A percentile compares a stretch with the other conserved stretches of the same genome.
Evolutionary conservation across 2,113 vertebrate genomes (phyloP).

Genomic region (Oncorhynchus clarkii): DNA sequence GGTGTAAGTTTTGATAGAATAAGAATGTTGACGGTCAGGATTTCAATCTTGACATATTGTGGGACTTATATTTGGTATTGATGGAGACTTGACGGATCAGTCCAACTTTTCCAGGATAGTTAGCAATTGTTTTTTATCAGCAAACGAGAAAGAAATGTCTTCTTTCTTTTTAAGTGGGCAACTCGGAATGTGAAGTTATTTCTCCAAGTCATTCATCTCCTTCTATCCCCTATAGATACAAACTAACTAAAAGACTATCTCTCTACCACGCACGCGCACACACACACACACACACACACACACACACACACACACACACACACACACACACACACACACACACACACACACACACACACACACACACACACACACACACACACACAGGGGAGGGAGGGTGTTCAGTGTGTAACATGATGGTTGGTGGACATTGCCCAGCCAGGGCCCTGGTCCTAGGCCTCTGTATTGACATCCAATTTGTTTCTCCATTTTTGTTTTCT

Average conservation of each 20-base stretch:
- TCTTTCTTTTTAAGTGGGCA: too few relatives aligned
- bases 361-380: conserved; percentile 1
- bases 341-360: background rate
- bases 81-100: background rate
- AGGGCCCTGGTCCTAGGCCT: conserved; percentile 33
- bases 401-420: conserved; percentile 5
- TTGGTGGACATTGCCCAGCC: conserved; percentile 23
- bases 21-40: background rate
- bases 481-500: background rate
- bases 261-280: too few relatives aligned
- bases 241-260: too few relatives aligned
- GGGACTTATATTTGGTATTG: background rate
- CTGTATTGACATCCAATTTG: conserved; percentile 58
- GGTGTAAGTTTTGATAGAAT: too few relatives aligned
- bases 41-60: background rate
- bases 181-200: too few relatives aligned
- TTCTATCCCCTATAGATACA: too few relatives aligned
- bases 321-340: too few relatives aligned
- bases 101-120: background rate
- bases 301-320: too few relatives aligned
- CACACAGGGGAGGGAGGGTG: too few relatives aligned
- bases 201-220: too few relatives aligned
- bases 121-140: background rate
- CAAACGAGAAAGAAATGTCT: too few relatives aligned
- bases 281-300: too few relatives aligned